Evolutionary conservation across 2,888 invertebrate species (phyloP), one percentile per base, ranked within the genome.

Genomic region (Nephrocerus scutellatus): DNA sequence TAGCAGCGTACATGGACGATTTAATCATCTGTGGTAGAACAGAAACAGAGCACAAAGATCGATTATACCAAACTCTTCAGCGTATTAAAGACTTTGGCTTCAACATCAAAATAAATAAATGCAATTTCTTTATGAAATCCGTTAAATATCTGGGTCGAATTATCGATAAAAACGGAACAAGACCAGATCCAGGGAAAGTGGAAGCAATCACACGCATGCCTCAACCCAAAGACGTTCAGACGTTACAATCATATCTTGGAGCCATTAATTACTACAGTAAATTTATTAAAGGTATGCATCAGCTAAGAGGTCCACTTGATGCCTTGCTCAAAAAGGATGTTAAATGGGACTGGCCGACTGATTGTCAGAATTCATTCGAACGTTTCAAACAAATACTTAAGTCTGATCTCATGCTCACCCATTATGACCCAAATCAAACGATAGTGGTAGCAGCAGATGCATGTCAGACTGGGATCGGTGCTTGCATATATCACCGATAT

Each of bases 1-100:
- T 35, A 22, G 26, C 20, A 18, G 34, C 36, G 8, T 40, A 47
- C 25, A 36, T 49, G 10, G 49, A 49, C 34, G 49, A 49, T 29
- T 42, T 49, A n/a, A 30, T 48, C 24, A 24, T 48, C 10, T 35
- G 35, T 30, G 35, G 37, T 21, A 38, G 25, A 30, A 40, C 25
- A 16, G 9, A 41, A 7, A 20, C 43, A 14, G 35, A 47, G 10
- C 43, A 50, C 12, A 28, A 30, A 2, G 29, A 30, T 26, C 36
- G 40, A 9, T 19, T 39, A 4, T 31, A 30, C n/a, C 21, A 9
- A 20, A 13, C 43, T 3, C 21, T 48, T 24, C 20, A 40, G 12
- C 30, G 43, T 2, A 22, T 44, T 10, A 8, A 37, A 12, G 43
- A 44, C 3, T 43, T 26, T 19, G 41, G 38, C 9, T 41, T 47